Percentiles rank a stretch among this genome's conserved stretches.
These are phyloP conservation scores for Apodemia hepburni DNA, from an alignment of 2,888 invertebrate genomes.

Conservation along the genomic window DNA sequence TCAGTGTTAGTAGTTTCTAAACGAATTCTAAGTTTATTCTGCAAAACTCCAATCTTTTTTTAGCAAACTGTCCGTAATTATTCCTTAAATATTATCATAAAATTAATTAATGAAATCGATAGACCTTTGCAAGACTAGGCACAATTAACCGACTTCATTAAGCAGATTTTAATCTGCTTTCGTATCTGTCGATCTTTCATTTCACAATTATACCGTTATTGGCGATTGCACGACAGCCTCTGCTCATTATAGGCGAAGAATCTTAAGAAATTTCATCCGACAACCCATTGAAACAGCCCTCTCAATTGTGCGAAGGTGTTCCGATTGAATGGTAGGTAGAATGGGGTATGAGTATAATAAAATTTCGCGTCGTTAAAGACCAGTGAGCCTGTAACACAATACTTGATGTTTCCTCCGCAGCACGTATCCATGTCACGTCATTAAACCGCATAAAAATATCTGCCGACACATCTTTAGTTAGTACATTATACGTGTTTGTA, in stretches of 20 bases:
- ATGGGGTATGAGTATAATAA: slow-evolving; percentile 73
- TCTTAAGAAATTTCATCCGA: slow-evolving; percentile 79
- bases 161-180: slow-evolving; percentile 67
- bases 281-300: slow-evolving; percentile 76
- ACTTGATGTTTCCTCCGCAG: slow-evolving; percentile 72
- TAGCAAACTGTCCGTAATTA: too few relatives aligned
- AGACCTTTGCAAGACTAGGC: not conserved
- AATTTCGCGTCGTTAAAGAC: slow-evolving; percentile 76
- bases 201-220: slow-evolving; percentile 75
- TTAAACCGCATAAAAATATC: slow-evolving; percentile 75
- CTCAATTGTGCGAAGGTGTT: slow-evolving; percentile 78
- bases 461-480: slow-evolving; percentile 66
- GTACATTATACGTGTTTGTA: slow-evolving; percentile 52
- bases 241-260: slow-evolving; percentile 74
- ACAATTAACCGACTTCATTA: slow-evolving; percentile 56
- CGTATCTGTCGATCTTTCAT: slow-evolving; percentile 70
- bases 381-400: slow-evolving; percentile 75
- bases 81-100: too few relatives aligned
- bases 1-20: too few relatives aligned
- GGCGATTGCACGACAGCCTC: slow-evolving; percentile 71
- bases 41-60: too few relatives aligned
- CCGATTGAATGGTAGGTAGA: slow-evolving; percentile 73
- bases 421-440: slow-evolving; percentile 76
- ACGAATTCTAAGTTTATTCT: too few relatives aligned
- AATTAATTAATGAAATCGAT: too few relatives aligned